phyloP scores from a whole-genome alignment of 2,888 invertebrate genomes.

The Zaprionus obscuricornis region DNA sequence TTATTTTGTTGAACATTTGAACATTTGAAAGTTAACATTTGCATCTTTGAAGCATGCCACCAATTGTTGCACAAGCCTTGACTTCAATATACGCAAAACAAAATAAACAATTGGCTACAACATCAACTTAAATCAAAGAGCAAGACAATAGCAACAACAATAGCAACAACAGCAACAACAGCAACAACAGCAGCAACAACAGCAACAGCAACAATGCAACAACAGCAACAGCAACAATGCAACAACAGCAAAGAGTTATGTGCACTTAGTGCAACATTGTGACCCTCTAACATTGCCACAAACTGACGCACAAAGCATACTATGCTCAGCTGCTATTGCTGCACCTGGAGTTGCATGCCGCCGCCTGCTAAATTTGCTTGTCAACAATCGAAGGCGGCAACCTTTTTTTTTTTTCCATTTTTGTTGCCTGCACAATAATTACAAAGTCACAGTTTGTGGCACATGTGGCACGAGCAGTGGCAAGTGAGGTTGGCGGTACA shows the following conservation, averaged over 20 bases:
- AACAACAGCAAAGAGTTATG: slow-evolving; percentile 57
- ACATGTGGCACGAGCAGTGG: background rate
- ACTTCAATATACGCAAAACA: slow-evolving; percentile 58
- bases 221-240: slow-evolving; percentile 9
- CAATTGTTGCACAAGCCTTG: slow-evolving; percentile 63
- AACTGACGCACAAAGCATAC: slow-evolving; percentile 33
- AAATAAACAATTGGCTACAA: slow-evolving; percentile 41
- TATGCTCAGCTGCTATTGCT: slow-evolving; percentile 43
- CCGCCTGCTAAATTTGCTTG: slow-evolving; percentile 67
- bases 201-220: slow-evolving; percentile 6
- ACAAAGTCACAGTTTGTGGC: slow-evolving; percentile 15
- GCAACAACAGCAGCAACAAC: slow-evolving; percentile 9
- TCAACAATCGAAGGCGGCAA: slow-evolving; percentile 66
- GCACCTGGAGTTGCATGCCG: background rate
- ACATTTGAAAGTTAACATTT: background rate
- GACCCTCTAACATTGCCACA: slow-evolving; percentile 63
- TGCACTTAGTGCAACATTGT: slow-evolving; percentile 63
- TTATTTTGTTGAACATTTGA: no score
- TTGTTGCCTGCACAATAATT: slow-evolving; percentile 53
- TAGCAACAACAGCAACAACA: slow-evolving; percentile 5
- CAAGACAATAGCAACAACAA: background rate
- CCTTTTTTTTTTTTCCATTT: slow-evolving; percentile 11
- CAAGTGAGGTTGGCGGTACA: background rate
- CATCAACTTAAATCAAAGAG: no score
- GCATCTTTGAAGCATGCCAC: slow-evolving; percentile 26